Evolutionary conservation across 2,797 vertebrate genomes (phyloP), one percentile per base, ranked within the genome.

Genomic region (Anas acuta): DNA sequence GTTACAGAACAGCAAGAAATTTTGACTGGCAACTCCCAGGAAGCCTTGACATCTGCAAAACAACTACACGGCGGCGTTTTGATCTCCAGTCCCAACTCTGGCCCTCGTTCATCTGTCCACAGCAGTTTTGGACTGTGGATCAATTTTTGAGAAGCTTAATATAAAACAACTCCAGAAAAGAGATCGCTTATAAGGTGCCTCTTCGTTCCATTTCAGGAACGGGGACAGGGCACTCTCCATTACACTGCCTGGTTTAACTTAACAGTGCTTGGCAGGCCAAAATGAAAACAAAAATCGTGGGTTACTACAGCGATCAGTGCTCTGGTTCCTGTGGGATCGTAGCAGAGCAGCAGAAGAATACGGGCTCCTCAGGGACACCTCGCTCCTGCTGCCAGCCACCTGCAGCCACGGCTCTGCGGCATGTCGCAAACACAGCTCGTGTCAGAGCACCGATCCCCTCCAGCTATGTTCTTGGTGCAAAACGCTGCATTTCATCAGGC

Each of bases 251-350:
- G 32, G 23, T 80, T 94, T 57, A 72, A 37, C n/a, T 70, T 83
- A 81, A 90, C 80, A 75, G 39, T 35, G 61, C 69, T 84, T 88
- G 89, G 89, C 74, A 94, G 74, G 62, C 67, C 56, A 93, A 95
- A 95, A 94, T 72, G 41, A 93, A 95, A 92, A 87, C 35, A 80
- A 80, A 92, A 91, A 72, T 51, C 1, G 1, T 22, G 77, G 61
- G 37, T 76, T 91, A 56, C 49, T 95, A 92, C 69, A 92, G 75
- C 60, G 90, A 87, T 83, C 7, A 1, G 3, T 78, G 81, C 65
- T 58, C 51, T 49, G 32, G 8, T n/a, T 58, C 70, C 77, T 71
- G 41, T 54, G 51, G 69, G 65, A 84, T 5, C 67, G 71, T 39
- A 87, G 67, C 43, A 94, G 30, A 1, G 7, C 60, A 80, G 54